phyloP scores from a whole-genome alignment of 2,113 vertebrate species.

The Todiramphus chloris region DNA sequence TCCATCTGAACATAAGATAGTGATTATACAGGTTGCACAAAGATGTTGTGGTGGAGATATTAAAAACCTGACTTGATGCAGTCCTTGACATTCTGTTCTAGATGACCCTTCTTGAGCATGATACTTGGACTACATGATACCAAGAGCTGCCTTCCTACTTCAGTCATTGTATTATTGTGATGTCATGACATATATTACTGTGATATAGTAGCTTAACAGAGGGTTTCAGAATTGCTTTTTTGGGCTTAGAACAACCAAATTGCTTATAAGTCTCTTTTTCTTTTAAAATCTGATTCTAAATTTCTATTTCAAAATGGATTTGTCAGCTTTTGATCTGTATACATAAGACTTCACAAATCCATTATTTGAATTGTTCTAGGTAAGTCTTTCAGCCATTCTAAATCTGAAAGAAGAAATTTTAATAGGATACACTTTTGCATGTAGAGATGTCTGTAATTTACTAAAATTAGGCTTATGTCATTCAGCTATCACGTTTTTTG shows the following conservation, averaged over 20 bases:
- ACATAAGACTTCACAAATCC: background rate
- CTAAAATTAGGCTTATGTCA: background rate
- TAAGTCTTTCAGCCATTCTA: background rate
- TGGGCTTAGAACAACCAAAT: background rate
- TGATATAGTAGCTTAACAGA: background rate
- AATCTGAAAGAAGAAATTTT: background rate
- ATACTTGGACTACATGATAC: background rate
- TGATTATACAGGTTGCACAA: background rate
- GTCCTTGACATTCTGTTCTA: background rate
- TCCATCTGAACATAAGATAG: background rate
- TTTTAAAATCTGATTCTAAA: background rate
- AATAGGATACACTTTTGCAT: background rate
- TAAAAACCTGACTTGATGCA: background rate
- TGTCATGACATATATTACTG: background rate
- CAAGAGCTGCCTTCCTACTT: background rate
- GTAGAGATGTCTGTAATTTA: background rate
- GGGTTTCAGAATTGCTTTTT: background rate
- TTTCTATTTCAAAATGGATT: background rate
- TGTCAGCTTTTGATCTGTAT: background rate
- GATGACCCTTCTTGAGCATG: background rate
- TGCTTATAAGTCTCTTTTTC: background rate
- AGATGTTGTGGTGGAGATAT: background rate
- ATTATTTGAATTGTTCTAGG: background rate
- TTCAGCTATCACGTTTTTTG: slow-evolving; percentile 5
- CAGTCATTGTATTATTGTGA: background rate